Evolutionary conservation across 35 echinoderm and acorn worm genomes (phyloP).

Genomic region (Lytechinus pictus): DNA sequence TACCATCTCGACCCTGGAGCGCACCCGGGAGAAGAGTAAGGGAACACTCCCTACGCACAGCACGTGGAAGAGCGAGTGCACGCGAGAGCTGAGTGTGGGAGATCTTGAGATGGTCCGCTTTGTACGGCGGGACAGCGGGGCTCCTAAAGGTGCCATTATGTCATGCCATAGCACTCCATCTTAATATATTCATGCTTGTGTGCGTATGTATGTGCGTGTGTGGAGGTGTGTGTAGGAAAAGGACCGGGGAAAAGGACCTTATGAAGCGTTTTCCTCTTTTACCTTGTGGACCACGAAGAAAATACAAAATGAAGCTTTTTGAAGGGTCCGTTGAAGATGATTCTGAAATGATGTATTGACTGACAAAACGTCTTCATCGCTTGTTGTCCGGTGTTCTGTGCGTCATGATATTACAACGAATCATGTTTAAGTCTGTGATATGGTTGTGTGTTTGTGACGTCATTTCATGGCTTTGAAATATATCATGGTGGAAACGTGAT

Average conservation of each 20-base stretch:
- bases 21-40: constrained; percentile 49
- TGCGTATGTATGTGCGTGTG: not conserved
- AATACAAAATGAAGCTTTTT: too few relatives aligned
- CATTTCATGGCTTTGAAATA: not conserved
- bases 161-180: not conserved
- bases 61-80: constrained; percentile 84
- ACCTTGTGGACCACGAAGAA: too few relatives aligned
- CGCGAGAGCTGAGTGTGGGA: constrained; percentile 78
- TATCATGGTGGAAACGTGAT: not conserved
- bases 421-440: too few relatives aligned
- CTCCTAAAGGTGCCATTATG: constrained; percentile 39
- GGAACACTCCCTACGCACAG: constrained; percentile 58
- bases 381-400: not conserved
- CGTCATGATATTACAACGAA: too few relatives aligned
- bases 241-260: too few relatives aligned
- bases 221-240: too few relatives aligned
- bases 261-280: too few relatives aligned
- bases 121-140: constrained; percentile 57
- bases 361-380: not conserved
- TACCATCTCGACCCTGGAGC: constrained; percentile 84
- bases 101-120: constrained; percentile 74
- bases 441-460: not conserved
- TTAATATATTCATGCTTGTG: not conserved
- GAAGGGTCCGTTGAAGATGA: not conserved
- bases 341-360: not conserved